phyloP scores from a whole-genome alignment of 2,797 vertebrate species.

The Sternotherus odoratus region DNA sequence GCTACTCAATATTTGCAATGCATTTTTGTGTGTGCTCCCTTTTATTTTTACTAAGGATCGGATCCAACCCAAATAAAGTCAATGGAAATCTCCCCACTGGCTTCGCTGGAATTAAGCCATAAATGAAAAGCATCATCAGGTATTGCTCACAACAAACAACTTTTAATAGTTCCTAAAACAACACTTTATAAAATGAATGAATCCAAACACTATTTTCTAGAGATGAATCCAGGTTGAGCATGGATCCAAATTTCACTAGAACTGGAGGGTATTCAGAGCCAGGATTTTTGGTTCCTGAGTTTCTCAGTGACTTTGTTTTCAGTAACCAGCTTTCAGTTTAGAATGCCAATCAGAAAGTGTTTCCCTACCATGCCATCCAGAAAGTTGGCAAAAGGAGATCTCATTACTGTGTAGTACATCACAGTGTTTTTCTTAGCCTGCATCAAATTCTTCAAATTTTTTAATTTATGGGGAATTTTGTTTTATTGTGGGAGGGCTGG shows the following conservation, averaged over 20 bases:
- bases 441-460: no score
- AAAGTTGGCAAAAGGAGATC: neutral
- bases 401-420: rapidly evolving
- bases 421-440: rapidly evolving
- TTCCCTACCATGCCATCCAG: neutral
- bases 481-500: no score
- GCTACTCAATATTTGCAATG: neutral
- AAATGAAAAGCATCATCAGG: neutral
- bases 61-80: neutral
- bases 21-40: neutral
- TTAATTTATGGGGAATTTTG: no score
- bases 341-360: neutral
- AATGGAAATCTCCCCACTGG: neutral
- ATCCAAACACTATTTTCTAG: neutral
- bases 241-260: neutral
- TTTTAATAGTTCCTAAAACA: neutral
- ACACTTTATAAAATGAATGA: neutral
- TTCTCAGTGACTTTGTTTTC: neutral
- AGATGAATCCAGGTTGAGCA: neutral
- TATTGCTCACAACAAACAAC: neutral
- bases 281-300: neutral
- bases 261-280: neutral
- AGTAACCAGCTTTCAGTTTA: no score
- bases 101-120: neutral
- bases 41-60: neutral